Evolutionary conservation across 2,797 vertebrate species (phyloP).

Genomic region (Phoebastria nigripes): DNA sequence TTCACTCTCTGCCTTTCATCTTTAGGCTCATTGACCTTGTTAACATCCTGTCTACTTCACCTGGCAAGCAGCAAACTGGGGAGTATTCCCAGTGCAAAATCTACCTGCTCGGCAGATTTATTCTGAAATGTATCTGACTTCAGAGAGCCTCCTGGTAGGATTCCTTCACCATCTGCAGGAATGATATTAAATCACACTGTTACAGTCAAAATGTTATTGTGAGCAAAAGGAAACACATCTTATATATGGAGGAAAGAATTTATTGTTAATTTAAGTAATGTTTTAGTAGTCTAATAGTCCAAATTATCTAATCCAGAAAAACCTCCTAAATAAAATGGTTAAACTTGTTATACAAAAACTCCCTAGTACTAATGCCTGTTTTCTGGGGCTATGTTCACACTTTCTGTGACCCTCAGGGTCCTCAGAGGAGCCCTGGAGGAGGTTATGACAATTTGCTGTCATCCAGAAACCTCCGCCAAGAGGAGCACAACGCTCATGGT

Average conservation of each 20-base stretch:
- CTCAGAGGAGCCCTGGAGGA: not conserved
- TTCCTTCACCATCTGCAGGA: not conserved
- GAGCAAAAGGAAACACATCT: not conserved
- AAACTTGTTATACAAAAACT: not conserved
- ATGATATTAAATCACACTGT: not conserved
- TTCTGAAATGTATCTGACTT: not conserved
- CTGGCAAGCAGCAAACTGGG: not conserved
- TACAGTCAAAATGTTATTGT: not conserved
- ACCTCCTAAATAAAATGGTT: not conserved
- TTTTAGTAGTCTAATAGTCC: not conserved
- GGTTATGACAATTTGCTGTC: not conserved
- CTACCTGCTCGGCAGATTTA: not conserved
- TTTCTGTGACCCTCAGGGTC: not conserved
- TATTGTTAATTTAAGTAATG: not conserved
- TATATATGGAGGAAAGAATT: not conserved
- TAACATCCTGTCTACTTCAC: not conserved
- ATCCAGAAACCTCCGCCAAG: not conserved
- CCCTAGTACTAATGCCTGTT: not conserved
- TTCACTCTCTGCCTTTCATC: not conserved
- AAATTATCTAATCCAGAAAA: not conserved
- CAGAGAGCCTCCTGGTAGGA: not conserved
- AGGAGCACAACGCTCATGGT: not conserved
- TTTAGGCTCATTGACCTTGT: not conserved
- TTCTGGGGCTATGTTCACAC: not conserved
- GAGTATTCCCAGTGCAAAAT: not conserved